Conservation (phyloP, 2,797 vertebrate genomes). For the Paratrypauchen microcephalus region DNA sequence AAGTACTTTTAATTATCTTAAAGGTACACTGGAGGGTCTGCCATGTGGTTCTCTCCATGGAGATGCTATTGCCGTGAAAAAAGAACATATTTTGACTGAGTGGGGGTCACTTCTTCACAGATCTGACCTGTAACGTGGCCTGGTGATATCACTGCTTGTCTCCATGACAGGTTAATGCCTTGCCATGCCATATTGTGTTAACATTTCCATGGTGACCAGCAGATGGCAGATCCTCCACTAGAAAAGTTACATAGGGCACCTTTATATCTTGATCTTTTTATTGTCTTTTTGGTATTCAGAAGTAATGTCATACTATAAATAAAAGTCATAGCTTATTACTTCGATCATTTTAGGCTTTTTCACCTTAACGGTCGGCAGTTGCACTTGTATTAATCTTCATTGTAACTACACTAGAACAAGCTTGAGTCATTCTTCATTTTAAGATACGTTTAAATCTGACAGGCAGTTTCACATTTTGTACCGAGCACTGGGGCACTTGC, state of each 20-base stretch:
- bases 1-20: neutral
- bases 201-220: no score
- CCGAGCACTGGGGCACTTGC: neutral
- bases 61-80: no score
- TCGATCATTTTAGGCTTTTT: neutral
- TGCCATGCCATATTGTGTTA: no score
- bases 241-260: no score
- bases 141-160: no score
- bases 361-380: neutral
- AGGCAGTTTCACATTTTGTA: constrained; percentile 24
- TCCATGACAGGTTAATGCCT: no score
- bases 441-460: neutral
- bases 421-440: neutral
- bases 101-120: no score
- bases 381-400: neutral
- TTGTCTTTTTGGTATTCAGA: neutral
- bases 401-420: neutral
- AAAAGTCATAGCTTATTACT: neutral
- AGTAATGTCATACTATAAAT: neutral
- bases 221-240: no score
- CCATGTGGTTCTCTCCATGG: no score
- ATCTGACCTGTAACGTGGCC: no score
- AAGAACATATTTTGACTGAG: no score
- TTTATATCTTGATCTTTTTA: neutral
- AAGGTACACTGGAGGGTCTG: neutral